Base-by-base conservation (phyloP, 2,888 invertebrate species). In the Agrotis ipsilon region DNA sequence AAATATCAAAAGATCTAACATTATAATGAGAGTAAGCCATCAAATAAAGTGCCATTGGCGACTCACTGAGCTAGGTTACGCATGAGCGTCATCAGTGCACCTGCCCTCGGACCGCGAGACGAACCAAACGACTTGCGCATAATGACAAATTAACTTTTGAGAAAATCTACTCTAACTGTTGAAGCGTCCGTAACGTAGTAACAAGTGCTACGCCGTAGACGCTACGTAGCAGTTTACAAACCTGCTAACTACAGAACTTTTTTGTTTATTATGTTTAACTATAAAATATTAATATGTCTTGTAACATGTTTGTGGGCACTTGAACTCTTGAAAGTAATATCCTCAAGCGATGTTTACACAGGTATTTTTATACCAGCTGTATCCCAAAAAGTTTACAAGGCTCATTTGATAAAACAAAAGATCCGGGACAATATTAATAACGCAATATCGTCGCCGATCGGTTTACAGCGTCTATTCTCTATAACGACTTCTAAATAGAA, bases 401-500 rank as follows among this genome's bases (percentile, higher is more conserved):
- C 86, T 87, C 86, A 87, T 90, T 89, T 87, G 86, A 85, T 79
- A 86, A 90, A 91, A 93, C 89, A 91, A 92, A 92, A 92, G 86
- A 86, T 88, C 72, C 83, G 83, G 84, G 85, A 90, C 88, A 71
- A 68, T 83, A 90, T 90, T 92, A 92, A 92, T 91, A 92, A 91
- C 88, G 90, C 91, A 91, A 92, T 93, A 94, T 93, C 91, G 90
- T 89, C 89, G 86, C 87, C 86, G 90, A 92, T 92, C 90, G 91
- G 85, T 92, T 93, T 92, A 93, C 92, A 91, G 90, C 90, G 87
- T 89, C 93, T 92, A 94, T 93, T 93, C 90, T 88, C 88, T 88
- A 88, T 94, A 94, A 94, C 93, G 92, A 94, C 93, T 93, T 93
- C 94, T 94, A 94, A 94, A 93, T 94, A 95, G 94, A 93, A 90